Evolutionary conservation across 2,113 vertebrate genomes (phyloP).

Genomic region (Corydoras maculifer): DNA sequence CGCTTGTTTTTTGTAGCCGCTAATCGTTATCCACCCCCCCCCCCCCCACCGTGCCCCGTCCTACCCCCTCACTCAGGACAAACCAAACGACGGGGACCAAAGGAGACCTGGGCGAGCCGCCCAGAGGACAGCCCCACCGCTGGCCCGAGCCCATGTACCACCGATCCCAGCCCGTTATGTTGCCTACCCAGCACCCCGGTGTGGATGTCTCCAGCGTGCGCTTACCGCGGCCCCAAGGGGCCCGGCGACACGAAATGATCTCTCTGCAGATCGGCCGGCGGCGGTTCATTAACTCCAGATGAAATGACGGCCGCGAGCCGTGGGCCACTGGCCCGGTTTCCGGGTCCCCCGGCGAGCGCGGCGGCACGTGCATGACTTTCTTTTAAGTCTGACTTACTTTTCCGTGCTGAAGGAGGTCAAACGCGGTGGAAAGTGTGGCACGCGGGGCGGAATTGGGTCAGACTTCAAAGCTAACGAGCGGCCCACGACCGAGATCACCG

Average conservation of each 20-base stretch:
- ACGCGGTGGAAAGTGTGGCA: constrained; percentile 60
- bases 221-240: too few relatives aligned
- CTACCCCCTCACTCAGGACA: too few relatives aligned
- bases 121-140: neutral
- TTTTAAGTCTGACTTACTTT: constrained; percentile 77
- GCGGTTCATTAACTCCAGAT: constrained; percentile 67
- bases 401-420: constrained; percentile 34
- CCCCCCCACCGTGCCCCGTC: too few relatives aligned
- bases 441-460: constrained; percentile 22
- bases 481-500: too few relatives aligned
- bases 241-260: neutral
- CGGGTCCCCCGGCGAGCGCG: constrained; percentile 51
- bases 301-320: constrained; percentile 66
- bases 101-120: neutral
- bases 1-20: too few relatives aligned
- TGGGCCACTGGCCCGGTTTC: constrained; percentile 71
- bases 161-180: constrained; percentile 15
- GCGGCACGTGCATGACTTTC: constrained; percentile 64
- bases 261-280: constrained; percentile 63
- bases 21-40: too few relatives aligned
- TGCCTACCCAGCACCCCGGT: neutral
- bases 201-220: neutral
- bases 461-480: constrained; percentile 23
- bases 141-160: neutral
- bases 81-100: neutral